phyloP scores from a whole-genome alignment of 2,888 invertebrate species.

The Labia minor region DNA sequence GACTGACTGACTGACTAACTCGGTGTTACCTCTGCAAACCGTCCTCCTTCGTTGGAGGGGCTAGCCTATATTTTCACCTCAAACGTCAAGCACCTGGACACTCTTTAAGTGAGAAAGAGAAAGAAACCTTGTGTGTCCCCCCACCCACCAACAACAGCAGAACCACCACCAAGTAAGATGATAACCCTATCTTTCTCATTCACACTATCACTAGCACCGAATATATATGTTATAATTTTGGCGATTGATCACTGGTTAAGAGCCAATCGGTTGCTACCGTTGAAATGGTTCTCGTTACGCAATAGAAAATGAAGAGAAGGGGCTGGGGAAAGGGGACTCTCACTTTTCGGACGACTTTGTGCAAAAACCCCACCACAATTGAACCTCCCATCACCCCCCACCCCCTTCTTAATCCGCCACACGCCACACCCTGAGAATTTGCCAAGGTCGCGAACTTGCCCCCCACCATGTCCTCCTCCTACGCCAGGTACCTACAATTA shows the following conservation, averaged over 20 bases:
- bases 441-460: conserved; percentile 13
- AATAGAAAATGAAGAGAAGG: not conserved
- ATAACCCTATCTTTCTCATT: no score
- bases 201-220: no score
- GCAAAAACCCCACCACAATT: not conserved
- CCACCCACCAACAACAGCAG: not conserved
- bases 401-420: not conserved
- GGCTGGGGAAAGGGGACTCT: not conserved
- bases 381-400: not conserved
- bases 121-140: not conserved
- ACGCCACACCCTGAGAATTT: not conserved
- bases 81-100: conserved; percentile 1
- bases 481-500: no score
- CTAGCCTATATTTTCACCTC: conserved; percentile 4
- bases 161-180: no score
- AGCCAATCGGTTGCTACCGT: not conserved
- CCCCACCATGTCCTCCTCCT: not conserved
- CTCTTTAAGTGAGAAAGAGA: no score
- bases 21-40: not conserved
- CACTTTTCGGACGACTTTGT: conserved; percentile 1
- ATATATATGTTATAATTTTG: not conserved
- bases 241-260: not conserved
- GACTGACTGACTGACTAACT: not conserved
- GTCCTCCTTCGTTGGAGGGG: not conserved
- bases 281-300: not conserved